Evolutionary conservation across 2,113 vertebrate genomes (phyloP).

Genomic region (Gopherus flavomarginatus): DNA sequence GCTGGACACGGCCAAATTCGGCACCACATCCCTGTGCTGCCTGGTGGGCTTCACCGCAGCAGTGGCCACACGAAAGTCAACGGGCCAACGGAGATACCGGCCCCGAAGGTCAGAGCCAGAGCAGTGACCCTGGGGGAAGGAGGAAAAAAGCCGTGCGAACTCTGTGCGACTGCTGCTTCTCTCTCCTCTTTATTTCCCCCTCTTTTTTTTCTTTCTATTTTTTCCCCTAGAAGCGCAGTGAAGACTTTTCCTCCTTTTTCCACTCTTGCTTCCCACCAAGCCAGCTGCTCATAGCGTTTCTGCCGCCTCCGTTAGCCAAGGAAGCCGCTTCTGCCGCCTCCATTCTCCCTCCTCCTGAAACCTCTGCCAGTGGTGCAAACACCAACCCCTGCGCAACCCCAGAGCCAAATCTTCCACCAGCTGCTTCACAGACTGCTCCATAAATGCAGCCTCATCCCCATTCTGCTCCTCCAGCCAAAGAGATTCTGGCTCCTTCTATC

Average conservation of each 20-base stretch:
- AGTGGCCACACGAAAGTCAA: constrained; percentile 88
- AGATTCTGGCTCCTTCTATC: constrained; percentile 34
- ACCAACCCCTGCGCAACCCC: constrained; percentile 6
- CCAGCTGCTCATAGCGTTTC: constrained; percentile 37
- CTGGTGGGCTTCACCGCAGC: constrained; percentile 92
- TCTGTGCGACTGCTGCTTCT: constrained; percentile 48
- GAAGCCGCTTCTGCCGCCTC: constrained; percentile 41
- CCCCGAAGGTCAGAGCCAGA: constrained; percentile 97
- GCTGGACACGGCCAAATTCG: constrained; percentile 87
- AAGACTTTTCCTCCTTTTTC: constrained; percentile 28
- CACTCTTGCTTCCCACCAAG: constrained; percentile 30
- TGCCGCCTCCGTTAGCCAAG: constrained; percentile 44
- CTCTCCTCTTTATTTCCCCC: constrained; percentile 41
- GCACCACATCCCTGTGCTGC: constrained; percentile 88
- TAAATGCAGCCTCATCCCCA: constrained; percentile 15
- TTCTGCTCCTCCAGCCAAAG: constrained; percentile 48
- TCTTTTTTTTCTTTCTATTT: background rate
- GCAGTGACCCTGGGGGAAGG: constrained; percentile 84
- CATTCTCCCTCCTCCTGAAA: constrained; percentile 49
- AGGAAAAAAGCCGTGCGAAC: constrained; percentile 54
- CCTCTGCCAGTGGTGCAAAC: constrained; percentile 46
- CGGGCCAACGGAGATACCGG: constrained; percentile 86
- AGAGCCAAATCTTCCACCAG: constrained; percentile 49
- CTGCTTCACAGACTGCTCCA: constrained; percentile 24
- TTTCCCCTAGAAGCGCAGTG: constrained; percentile 43